A percentile compares a stretch with the other conserved stretches of the same genome.
phyloP scores from a whole-genome alignment of 2,113 vertebrate genomes.

The Paralichthys olivaceus region DNA sequence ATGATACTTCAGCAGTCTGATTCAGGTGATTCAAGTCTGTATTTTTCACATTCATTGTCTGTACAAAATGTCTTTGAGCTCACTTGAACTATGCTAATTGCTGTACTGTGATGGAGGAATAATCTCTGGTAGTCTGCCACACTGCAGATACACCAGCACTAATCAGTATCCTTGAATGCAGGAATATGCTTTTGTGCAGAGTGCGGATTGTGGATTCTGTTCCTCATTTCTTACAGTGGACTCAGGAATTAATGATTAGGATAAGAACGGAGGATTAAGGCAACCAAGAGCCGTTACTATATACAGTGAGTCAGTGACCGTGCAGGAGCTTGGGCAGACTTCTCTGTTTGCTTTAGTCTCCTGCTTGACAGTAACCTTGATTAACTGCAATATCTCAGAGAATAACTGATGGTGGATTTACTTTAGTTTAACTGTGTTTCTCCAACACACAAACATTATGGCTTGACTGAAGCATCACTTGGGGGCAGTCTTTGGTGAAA shows the following conservation, averaged over 20 bases:
- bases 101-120: no score
- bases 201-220: neutral
- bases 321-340: no score
- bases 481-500: neutral
- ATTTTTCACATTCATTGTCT: neutral
- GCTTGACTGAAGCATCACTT: neutral
- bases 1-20: no score
- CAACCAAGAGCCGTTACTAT: neutral
- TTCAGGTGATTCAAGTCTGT: no score
- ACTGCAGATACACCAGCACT: no score
- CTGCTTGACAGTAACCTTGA: neutral
- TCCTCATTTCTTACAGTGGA: neutral
- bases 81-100: no score
- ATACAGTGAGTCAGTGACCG: neutral
- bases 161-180: no score
- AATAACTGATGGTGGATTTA: neutral
- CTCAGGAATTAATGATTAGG: neutral
- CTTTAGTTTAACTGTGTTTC: neutral
- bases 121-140: no score
- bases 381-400: neutral
- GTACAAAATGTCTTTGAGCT: no score
- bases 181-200: no score
- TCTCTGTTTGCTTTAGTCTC: neutral
- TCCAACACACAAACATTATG: neutral
- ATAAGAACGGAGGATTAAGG: neutral